Conservation (phyloP, 2,888 invertebrate genomes). For the Piscicola geometra region DNA sequence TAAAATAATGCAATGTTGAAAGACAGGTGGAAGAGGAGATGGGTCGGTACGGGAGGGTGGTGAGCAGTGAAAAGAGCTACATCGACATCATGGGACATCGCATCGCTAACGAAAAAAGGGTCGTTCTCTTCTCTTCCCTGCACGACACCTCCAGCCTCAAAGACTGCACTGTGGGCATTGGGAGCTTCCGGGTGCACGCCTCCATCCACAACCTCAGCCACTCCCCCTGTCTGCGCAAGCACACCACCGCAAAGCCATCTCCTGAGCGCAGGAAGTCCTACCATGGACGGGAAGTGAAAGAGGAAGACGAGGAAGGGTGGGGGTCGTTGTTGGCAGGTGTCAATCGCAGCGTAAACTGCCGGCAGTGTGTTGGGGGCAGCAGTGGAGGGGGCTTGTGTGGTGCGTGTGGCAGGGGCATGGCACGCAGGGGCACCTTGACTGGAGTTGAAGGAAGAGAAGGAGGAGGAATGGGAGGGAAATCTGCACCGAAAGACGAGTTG, state of each 20-base stretch:
- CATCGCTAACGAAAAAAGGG: conserved; percentile 30
- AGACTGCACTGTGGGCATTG: background rate
- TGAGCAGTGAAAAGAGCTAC: conserved; percentile 27
- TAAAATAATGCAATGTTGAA: no score
- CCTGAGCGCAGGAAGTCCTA: conserved; percentile 1
- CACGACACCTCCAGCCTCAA: background rate
- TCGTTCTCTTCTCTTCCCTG: conserved; percentile 22
- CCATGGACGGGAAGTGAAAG: background rate
- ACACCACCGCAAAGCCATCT: background rate
- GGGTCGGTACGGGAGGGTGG: conserved; percentile 23
- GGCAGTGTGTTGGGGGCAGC: background rate
- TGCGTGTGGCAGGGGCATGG: conserved; percentile 1
- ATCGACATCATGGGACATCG: conserved; percentile 11
- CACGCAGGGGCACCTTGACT: background rate
- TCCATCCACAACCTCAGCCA: background rate
- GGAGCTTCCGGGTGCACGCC: conserved; percentile 1
- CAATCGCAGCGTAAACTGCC: background rate
- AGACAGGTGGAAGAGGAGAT: conserved; percentile 33
- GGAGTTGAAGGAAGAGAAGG: background rate
- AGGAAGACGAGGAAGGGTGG: background rate
- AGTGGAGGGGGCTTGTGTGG: conserved; percentile 1
- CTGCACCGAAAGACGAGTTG: conserved; percentile 11
- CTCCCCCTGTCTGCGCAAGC: background rate
- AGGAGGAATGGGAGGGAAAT: background rate
- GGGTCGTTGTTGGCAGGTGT: background rate